Evolutionary conservation across 2,888 invertebrate species (phyloP).

Genomic region (Limnephilus lunatus): DNA sequence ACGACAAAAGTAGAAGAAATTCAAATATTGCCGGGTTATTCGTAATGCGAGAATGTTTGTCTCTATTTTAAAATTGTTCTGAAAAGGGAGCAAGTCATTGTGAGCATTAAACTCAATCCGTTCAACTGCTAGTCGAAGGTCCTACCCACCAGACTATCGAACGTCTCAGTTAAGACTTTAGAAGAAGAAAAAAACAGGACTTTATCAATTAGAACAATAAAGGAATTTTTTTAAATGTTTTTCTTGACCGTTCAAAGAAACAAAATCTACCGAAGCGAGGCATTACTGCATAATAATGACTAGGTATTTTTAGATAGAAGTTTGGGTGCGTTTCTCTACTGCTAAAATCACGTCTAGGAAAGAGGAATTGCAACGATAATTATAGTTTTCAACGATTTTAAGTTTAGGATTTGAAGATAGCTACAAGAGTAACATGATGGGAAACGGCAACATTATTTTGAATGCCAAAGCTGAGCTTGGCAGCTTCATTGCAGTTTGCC

Average conservation of each 20-base stretch:
- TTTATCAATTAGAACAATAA: no score
- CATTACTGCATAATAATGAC: background rate
- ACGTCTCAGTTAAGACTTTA: background rate
- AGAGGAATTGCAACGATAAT: constrained; percentile 39
- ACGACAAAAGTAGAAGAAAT: background rate
- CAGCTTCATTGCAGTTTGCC: background rate
- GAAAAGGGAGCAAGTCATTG: background rate
- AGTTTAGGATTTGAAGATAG: background rate
- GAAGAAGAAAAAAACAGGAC: background rate
- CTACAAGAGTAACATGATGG: background rate
- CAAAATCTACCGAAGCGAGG: constrained; percentile 28
- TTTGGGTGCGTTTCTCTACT: constrained; percentile 38
- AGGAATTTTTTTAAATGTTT: no score
- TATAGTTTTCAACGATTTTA: background rate
- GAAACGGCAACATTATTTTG: background rate
- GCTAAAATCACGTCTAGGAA: constrained; percentile 52
- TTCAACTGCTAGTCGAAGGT: background rate
- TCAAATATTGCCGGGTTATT: no score
- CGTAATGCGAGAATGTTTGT: no score
- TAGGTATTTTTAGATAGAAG: constrained; percentile 18
- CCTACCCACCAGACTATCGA: background rate
- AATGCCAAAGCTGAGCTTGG: background rate
- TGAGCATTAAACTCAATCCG: background rate
- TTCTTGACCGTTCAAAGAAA: background rate
- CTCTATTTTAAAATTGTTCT: background rate